phyloP scores from a whole-genome alignment of 2,888 invertebrate species.

The Caenorhabditis afra region DNA sequence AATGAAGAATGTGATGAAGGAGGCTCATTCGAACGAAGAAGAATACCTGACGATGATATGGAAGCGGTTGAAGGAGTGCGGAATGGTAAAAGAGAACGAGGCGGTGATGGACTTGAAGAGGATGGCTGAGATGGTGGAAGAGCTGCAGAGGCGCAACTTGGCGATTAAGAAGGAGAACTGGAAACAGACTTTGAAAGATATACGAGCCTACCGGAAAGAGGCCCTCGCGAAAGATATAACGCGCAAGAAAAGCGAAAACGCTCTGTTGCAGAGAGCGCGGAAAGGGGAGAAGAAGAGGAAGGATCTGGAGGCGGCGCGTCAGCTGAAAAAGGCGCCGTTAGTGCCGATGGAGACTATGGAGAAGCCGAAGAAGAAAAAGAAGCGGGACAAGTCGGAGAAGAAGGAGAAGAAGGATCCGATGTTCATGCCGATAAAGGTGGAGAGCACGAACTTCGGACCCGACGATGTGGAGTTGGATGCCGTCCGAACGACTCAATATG shows the following conservation, averaged over 20 bases:
- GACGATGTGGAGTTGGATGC: no score
- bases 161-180: no score
- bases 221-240: not conserved
- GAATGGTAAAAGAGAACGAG: not conserved
- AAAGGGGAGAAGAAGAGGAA: not conserved
- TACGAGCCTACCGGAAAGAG: no score
- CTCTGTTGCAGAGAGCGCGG: not conserved
- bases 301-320: not conserved
- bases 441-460: no score
- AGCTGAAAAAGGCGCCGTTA: not conserved
- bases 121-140: no score
- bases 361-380: not conserved
- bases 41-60: not conserved
- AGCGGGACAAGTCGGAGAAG: not conserved
- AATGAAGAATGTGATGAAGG: not conserved
- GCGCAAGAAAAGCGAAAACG: not conserved
- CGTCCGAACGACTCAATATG: no score
- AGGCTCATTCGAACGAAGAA: not conserved
- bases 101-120: not conserved
- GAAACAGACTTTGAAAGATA: no score
- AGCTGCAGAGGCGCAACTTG: no score
- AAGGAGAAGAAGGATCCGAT: not conserved
- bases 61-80: not conserved
- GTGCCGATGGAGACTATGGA: not conserved
- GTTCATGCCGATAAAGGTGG: no score